phyloP scores from a whole-genome alignment of 2,888 invertebrate genomes.

The Camptogramma bilineatum region DNA sequence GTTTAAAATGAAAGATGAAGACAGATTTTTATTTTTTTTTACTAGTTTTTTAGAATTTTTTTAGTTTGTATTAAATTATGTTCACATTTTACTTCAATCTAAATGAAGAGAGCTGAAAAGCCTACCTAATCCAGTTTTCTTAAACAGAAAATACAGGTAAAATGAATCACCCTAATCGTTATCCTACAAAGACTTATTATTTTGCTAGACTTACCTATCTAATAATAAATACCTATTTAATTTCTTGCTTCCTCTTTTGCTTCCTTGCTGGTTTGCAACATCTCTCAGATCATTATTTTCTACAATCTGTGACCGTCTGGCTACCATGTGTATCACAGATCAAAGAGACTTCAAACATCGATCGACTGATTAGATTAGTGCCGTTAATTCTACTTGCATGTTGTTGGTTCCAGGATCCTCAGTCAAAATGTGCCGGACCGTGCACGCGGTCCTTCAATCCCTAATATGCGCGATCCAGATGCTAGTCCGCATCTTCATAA shows the following conservation, averaged over 20 bases:
- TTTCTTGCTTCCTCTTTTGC: too few species aligned
- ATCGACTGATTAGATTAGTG: too few species aligned
- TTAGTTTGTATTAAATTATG: background rate
- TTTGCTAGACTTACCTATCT: too few species aligned
- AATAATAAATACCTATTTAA: too few species aligned
- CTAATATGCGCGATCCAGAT: constrained; percentile 72
- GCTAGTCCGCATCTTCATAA: constrained; percentile 74
- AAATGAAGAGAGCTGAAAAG: constrained; percentile 3
- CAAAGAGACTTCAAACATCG: too few species aligned
- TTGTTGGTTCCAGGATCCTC: constrained; percentile 48
- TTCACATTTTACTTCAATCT: constrained; percentile 5
- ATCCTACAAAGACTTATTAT: too few species aligned
- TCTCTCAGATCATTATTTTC: too few species aligned
- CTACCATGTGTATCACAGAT: too few species aligned
- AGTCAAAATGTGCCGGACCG: constrained; percentile 71
- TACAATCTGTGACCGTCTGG: too few species aligned
- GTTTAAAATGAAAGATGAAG: too few species aligned
- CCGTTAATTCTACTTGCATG: background rate
- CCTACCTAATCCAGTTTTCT: background rate
- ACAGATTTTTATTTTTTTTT: background rate
- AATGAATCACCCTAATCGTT: background rate
- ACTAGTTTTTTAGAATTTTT: background rate
- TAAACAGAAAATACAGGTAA: constrained; percentile 18
- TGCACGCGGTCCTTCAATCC: constrained; percentile 63
- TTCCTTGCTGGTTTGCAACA: too few species aligned